These are phyloP conservation scores for Cochlearius cochlearius DNA, from an alignment of 2,113 vertebrate genomes.

Conservation along the genomic window DNA sequence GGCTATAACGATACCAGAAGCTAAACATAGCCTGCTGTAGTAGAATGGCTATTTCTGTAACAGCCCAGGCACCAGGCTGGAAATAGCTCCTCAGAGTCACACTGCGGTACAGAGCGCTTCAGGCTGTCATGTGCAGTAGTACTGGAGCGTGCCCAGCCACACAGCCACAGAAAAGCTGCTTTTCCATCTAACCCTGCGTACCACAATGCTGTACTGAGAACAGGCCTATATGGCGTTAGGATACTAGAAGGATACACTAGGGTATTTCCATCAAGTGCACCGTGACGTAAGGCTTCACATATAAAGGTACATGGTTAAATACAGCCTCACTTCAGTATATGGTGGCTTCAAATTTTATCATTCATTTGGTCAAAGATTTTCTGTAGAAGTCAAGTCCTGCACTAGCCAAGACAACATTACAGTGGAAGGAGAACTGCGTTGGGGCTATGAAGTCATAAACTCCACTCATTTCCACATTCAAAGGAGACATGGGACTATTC, in stretches of 20 bases:
- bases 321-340: background rate
- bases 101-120: fast-evolving
- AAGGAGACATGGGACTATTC: background rate
- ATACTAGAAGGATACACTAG: background rate
- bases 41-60: background rate
- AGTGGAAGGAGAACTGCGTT: background rate
- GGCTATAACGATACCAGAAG: background rate
- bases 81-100: background rate
- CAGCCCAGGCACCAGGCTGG: background rate
- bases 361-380: background rate
- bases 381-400: background rate
- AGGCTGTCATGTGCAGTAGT: background rate
- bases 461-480: background rate
- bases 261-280: background rate
- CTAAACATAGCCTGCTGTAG: background rate
- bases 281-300: fast-evolving
- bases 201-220: background rate
- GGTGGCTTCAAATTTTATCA: background rate
- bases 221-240: background rate
- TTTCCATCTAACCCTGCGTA: background rate
- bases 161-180: background rate
- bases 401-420: background rate
- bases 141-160: background rate
- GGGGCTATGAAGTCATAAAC: background rate
- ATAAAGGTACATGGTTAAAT: background rate